Conservation (phyloP, 2,113 vertebrate species). For the Oreochromis niloticus region DNA sequence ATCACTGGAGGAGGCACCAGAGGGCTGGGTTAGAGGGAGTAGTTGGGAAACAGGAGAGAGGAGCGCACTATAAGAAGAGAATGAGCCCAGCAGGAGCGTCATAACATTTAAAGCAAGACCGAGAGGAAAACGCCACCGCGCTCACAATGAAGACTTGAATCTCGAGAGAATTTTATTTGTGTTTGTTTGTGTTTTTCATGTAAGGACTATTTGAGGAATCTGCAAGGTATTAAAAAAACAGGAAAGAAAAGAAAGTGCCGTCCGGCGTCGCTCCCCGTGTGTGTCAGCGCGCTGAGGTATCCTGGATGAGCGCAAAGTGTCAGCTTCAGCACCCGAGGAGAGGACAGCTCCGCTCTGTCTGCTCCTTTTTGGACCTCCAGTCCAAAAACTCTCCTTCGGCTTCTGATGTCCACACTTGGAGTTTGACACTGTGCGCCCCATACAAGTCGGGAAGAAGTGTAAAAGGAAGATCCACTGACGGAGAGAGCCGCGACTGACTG, state of each 20-base stretch:
- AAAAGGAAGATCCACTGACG: slow-evolving; percentile 18
- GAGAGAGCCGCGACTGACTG: slow-evolving; percentile 49
- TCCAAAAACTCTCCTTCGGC: neutral
- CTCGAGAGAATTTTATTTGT: neutral
- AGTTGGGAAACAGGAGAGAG: slow-evolving; percentile 35
- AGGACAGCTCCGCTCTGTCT: slow-evolving; percentile 57
- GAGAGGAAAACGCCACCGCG: neutral
- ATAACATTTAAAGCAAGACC: slow-evolving; percentile 14
- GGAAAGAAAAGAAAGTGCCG: neutral
- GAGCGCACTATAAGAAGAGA: slow-evolving; percentile 48
- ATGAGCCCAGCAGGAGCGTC: slow-evolving; percentile 24
- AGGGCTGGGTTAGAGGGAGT: slow-evolving; percentile 36
- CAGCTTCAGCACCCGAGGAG: slow-evolving; percentile 59
- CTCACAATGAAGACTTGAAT: slow-evolving; percentile 16
- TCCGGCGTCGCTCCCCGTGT: slow-evolving; percentile 9
- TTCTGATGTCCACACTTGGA: slow-evolving; percentile 22
- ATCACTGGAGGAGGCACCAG: slow-evolving; percentile 60
- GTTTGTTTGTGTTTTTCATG: neutral
- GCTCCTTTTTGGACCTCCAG: slow-evolving; percentile 23
- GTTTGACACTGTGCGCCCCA: neutral
- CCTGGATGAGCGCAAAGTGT: slow-evolving; percentile 31
- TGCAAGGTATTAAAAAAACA: neutral
- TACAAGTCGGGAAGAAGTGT: slow-evolving; percentile 50
- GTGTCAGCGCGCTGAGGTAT: slow-evolving; percentile 1
- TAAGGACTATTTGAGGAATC: neutral